Evolutionary conservation across 2,113 vertebrate genomes (phyloP).

Genomic region (Motacilla alba): DNA sequence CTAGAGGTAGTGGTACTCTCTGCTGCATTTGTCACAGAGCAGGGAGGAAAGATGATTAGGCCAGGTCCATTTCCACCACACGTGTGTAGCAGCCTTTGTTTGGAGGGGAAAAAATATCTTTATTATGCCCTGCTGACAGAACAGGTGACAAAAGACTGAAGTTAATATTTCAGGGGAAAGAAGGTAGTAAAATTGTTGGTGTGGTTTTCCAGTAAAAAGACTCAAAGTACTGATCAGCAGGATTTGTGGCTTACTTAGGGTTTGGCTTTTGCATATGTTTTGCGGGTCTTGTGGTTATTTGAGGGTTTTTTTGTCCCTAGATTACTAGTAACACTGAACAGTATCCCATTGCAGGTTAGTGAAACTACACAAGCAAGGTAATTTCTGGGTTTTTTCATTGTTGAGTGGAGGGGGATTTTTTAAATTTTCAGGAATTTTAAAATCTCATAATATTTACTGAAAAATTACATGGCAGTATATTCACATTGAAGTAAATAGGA

Average conservation of each 20-base stretch:
- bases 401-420: not conserved
- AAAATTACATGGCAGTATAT: not conserved
- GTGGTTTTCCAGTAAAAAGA: not conserved
- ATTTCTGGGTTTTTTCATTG: not conserved
- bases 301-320: rapidly evolving
- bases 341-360: not conserved
- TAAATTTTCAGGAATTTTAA: not conserved
- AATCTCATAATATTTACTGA: not conserved
- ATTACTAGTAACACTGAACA: not conserved
- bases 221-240: not conserved
- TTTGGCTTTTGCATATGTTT: not conserved
- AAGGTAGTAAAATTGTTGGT: not conserved
- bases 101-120: not conserved
- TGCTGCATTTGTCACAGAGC: not conserved
- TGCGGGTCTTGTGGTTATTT: not conserved
- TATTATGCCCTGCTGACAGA: not conserved
- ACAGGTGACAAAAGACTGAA: not conserved
- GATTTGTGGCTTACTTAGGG: not conserved
- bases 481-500: not conserved
- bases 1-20: not conserved
- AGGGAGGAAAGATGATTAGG: not conserved
- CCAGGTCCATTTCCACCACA: not conserved
- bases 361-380: not conserved
- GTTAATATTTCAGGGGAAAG: not conserved
- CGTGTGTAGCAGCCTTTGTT: not conserved